phyloP scores from a whole-genome alignment of 2,888 invertebrate genomes.

The Litoditis marina region DNA sequence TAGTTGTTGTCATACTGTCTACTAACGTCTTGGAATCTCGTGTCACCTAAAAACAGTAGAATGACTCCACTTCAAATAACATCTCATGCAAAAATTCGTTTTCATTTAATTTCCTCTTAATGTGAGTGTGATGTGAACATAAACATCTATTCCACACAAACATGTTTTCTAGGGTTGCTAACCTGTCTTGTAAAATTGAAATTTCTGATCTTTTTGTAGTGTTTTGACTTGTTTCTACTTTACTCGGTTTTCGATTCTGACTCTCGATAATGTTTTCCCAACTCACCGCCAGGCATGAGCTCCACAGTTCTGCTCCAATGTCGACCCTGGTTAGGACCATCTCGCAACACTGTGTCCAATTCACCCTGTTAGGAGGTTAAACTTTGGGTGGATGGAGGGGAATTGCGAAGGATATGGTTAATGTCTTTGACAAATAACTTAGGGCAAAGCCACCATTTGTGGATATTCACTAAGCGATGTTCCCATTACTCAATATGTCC shows the following conservation, averaged over 20 bases:
- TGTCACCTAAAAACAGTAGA: constrained; percentile 25
- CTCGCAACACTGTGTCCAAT: constrained; percentile 34
- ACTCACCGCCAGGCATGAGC: constrained; percentile 26
- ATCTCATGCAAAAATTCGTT: background rate
- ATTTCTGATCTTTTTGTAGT: too few relatives aligned
- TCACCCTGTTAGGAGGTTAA: constrained; percentile 27
- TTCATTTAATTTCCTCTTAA: too few relatives aligned
- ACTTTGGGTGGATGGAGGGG: background rate
- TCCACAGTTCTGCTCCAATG: constrained; percentile 43
- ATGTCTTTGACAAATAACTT: too few relatives aligned
- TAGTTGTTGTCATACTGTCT: constrained; percentile 40
- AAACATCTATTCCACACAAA: background rate
- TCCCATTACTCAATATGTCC: too few relatives aligned
- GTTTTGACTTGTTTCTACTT: background rate
- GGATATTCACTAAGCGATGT: too few relatives aligned
- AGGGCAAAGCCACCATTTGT: too few relatives aligned
- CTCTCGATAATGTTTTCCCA: too few relatives aligned
- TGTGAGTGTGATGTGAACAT: background rate
- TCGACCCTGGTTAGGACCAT: constrained; percentile 40
- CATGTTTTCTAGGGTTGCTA: background rate
- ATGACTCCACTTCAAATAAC: too few relatives aligned
- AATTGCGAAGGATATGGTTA: too few relatives aligned
- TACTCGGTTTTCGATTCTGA: background rate
- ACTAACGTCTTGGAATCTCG: constrained; percentile 42
- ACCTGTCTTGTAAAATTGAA: background rate